Evolutionary conservation across 1,140 invertebrate genomes (phyloP).

Genomic region (Bombus waltoni): DNA sequence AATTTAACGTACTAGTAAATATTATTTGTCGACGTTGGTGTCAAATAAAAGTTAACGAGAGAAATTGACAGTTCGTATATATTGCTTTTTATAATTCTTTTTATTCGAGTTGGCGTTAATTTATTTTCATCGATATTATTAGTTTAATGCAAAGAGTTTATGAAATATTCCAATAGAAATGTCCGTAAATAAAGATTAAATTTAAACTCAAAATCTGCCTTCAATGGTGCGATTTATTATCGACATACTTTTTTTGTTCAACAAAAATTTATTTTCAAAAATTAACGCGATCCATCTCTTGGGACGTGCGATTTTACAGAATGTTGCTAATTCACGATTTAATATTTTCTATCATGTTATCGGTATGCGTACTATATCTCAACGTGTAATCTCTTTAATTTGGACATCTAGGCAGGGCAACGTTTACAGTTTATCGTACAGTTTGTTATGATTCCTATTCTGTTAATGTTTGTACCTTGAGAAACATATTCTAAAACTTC

Average conservation of each 20-base stretch:
- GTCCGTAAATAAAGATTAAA: too few relatives aligned
- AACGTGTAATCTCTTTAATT: slow-evolving; percentile 21
- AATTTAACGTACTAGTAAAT: neutral
- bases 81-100: neutral
- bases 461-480: too few relatives aligned
- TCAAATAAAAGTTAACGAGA: neutral
- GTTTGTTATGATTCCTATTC: too few relatives aligned
- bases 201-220: too few relatives aligned
- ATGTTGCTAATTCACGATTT: neutral
- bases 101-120: too few relatives aligned
- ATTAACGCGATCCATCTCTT: neutral
- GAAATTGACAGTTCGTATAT: too few relatives aligned
- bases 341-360: slow-evolving; percentile 41
- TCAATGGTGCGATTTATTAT: too few relatives aligned
- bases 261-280: neutral
- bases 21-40: neutral
- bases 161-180: too few relatives aligned
- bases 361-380: neutral
- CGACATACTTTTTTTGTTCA: neutral
- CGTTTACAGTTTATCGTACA: too few relatives aligned
- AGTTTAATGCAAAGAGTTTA: too few relatives aligned
- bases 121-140: too few relatives aligned
- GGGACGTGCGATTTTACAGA: neutral
- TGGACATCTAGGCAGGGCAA: neutral
- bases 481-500: too few relatives aligned